phyloP scores from a whole-genome alignment of 2,797 vertebrate species.

The Apodemus agrarius region DNA sequence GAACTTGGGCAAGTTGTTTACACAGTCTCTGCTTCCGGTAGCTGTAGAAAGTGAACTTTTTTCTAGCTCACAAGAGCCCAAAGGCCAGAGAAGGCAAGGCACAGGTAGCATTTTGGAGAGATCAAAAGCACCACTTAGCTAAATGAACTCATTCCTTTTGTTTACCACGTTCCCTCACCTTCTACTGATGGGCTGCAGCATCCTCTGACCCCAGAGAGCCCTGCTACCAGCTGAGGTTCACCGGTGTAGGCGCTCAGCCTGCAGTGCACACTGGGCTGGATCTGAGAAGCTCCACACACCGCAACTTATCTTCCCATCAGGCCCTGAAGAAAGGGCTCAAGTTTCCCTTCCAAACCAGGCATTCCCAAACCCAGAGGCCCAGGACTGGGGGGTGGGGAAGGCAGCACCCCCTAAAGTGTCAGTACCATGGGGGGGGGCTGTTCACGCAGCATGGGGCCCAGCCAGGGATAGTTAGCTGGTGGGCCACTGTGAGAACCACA shows the following conservation, averaged over 20 bases:
- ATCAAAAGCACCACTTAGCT: background rate
- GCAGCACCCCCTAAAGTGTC: background rate
- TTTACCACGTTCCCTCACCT: background rate
- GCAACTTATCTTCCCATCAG: slow-evolving; percentile 42
- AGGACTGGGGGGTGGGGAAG: background rate
- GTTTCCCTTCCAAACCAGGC: slow-evolving; percentile 61
- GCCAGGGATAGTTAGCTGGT: background rate
- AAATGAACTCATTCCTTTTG: background rate
- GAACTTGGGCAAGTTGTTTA: background rate
- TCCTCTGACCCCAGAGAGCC: background rate
- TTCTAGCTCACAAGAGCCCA: background rate
- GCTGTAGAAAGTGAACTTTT: background rate
- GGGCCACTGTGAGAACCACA: slow-evolving; percentile 56
- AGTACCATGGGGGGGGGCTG: background rate
- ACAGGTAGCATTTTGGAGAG: background rate
- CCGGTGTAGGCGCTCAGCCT: background rate
- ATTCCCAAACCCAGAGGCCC: background rate
- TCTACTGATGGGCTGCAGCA: background rate
- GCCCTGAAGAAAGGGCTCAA: background rate
- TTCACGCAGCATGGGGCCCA: background rate
- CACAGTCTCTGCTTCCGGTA: background rate
- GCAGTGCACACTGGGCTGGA: background rate
- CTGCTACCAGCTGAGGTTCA: background rate
- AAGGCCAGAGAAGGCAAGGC: background rate
- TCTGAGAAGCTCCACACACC: background rate